Base-by-base conservation (phyloP, 92 coral and sea anemone species). In the Porites rus region DNA sequence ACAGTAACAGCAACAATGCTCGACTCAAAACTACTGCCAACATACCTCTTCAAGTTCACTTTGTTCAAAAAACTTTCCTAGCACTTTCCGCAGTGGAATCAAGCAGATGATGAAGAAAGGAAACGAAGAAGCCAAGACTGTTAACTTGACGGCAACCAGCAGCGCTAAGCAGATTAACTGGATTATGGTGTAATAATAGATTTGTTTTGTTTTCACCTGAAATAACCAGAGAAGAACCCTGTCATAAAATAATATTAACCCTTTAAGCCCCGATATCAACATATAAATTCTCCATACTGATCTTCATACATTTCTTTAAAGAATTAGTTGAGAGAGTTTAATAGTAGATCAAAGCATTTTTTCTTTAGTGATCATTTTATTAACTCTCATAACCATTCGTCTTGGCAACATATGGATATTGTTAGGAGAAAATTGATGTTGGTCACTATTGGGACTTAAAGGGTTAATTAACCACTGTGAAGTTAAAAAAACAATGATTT, bases 41-140 rank as follows among this genome's bases (percentile, higher is more conserved):
- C 93, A 62, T 74, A 93, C 99, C 99, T 95, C 99, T 65, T 84
- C 88, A 73, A 97, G 77, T 69, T 95, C 99, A n/a, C 90, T 85
- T 52, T 75, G 59, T n/a, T 91, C 75, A 75, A 97, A 97, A 69
- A 97, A 63, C 84, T 90, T 89, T 59, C 71, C 67, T 66, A 97
- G 86, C 14, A 72, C 68, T 79, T 94, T 90, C 75, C 99, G 87
- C 31, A 97, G 80, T 6, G 99, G 99, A 46, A 97, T 91, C 50
- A 97, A 93, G 51, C 98, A 97, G 59, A 97, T 97, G 63, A 97
- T 95, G 84, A 95, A 94, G 91, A 97, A 94, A 2, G 99, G 99
- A 77, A 97, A 97, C 0, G 98, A 93, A 0, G 98, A 95, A 58
- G 99, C 98, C 10, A 94, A 75, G 0, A 17, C 70, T 17, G 96